Base-by-base conservation (phyloP, 2,113 vertebrate genomes). In the Hypanus sabinus region DNA sequence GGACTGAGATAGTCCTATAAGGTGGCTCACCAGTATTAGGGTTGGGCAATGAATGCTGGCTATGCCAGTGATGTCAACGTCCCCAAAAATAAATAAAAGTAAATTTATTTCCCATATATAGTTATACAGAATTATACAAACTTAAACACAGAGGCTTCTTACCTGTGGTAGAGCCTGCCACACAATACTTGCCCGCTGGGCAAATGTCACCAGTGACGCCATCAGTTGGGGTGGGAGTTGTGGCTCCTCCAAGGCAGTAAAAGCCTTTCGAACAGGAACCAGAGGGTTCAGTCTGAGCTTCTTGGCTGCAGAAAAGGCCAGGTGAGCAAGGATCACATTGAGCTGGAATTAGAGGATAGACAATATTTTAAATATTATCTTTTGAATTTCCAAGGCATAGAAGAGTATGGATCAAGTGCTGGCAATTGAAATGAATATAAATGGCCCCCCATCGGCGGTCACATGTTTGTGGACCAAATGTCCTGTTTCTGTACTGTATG, bases 271-370 rank as follows among this genome's bases (percentile, higher is more conserved):
- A 95, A 94, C 97, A 98, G 1, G 60, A 93, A 20, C 97, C 97
- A n/a, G 97, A 96, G 12, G 97, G 97, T 93, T 95, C 94, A n/a
- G 94, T 94, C 94, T 97, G 96, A 94, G 96, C 97, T 92, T 97
- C 96, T 38, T 96, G 96, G 8, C 96, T 96, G 95, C 97, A 98
- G 95, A 97, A 97, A 94, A 94, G 95, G 62, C 97, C 96, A 24
- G 94, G 94, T 3, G 97, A 96, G 95, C 97, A 98, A 24, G 94
- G 68, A 0, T 96, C 93, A 92, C 97, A 98, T 94, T 97, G 95
- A 92, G 95, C 97, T 87, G 60, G 55, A 60, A 87, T 60, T 24
- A 87, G 27, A 60, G 27, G 24, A 87, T 65, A 14, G 57, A 22
- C 20, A 81, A 22, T 87, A 0, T 1, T 30, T 87, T n/a, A 6